Conservation (phyloP, 2,797 vertebrate species). For the Thripadectes ignobilis region DNA sequence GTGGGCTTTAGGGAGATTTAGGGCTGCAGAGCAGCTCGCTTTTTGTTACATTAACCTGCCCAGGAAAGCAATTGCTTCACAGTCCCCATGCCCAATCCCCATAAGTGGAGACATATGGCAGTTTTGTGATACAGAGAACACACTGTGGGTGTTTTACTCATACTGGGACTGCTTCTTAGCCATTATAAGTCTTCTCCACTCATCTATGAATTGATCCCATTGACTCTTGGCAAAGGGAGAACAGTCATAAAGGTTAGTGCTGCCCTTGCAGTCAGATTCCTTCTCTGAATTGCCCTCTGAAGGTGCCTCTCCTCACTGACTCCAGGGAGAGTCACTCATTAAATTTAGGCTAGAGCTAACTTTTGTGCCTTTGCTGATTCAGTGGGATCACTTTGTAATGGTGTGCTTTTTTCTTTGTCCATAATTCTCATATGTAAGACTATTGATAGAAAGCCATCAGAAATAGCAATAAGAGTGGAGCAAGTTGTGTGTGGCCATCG, state of each 20-base stretch:
- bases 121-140: neutral
- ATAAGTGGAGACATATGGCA: conserved; percentile 39
- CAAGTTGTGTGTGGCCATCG: neutral
- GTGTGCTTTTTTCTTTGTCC: neutral
- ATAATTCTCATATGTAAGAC: neutral
- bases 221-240: neutral
- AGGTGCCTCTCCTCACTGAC: neutral
- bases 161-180: neutral
- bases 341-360: neutral
- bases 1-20: conserved; percentile 40
- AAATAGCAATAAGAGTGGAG: rapidly evolving
- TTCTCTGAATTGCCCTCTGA: neutral
- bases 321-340: neutral
- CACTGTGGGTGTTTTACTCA: conserved; percentile 18
- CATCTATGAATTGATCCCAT: conserved; percentile 11
- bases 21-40: neutral
- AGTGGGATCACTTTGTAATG: neutral
- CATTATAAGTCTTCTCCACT: neutral
- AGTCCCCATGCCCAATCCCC: neutral
- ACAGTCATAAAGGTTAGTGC: conserved; percentile 9
- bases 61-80: conserved; percentile 16
- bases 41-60: conserved; percentile 51
- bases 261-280: neutral
- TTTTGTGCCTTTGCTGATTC: neutral
- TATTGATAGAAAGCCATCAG: neutral